phyloP scores from a whole-genome alignment of 2,113 vertebrate genomes.

The Tauraco erythrolophus region DNA sequence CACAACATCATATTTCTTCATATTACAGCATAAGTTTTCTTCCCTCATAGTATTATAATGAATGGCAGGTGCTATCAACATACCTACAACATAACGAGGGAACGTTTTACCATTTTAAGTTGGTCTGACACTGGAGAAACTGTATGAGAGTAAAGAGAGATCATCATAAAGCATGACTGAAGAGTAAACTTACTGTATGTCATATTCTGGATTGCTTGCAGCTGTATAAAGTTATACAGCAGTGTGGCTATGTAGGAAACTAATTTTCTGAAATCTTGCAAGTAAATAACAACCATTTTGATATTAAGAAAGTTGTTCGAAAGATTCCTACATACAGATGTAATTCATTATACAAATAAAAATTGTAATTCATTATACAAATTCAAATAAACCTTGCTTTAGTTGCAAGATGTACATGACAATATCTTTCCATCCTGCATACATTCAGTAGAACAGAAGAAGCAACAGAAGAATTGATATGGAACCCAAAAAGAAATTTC shows the following conservation, averaged over 20 bases:
- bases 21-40: neutral
- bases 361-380: neutral
- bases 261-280: neutral
- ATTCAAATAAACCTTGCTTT: neutral
- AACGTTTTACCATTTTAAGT: neutral
- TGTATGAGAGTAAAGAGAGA: neutral
- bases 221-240: neutral
- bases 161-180: neutral
- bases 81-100: neutral
- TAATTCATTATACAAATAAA: neutral
- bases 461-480: neutral
- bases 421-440: neutral
- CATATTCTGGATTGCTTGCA: neutral
- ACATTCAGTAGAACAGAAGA: neutral
- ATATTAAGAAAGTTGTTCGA: neutral
- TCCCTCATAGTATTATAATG: neutral
- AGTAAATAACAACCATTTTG: neutral
- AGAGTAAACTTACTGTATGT: neutral
- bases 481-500: neutral
- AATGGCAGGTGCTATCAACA: neutral
- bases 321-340: neutral
- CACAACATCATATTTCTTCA: neutral
- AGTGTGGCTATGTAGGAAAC: neutral
- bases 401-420: no score
- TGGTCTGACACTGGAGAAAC: neutral